phyloP scores from a whole-genome alignment of 2,888 invertebrate species.

The Nipponacmea schrenckii region DNA sequence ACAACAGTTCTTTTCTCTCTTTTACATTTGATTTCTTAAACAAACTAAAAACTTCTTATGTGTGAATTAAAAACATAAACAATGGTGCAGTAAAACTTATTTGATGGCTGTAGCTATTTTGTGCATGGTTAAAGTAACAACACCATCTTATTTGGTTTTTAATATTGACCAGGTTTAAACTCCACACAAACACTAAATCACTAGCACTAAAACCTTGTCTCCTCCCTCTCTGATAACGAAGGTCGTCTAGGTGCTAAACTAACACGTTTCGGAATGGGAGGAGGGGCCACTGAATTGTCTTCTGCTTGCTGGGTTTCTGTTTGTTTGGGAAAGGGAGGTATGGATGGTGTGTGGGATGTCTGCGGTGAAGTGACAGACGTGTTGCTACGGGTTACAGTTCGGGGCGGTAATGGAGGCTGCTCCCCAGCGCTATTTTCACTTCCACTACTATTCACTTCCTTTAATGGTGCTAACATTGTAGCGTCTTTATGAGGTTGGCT shows the following conservation, averaged over 20 bases:
- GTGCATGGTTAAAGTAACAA: too few relatives aligned
- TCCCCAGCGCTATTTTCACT: neutral
- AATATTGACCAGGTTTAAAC: too few relatives aligned
- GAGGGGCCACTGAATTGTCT: neutral
- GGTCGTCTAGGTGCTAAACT: neutral
- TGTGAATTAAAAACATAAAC: too few relatives aligned
- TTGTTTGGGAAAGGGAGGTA: neutral
- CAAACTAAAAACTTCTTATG: too few relatives aligned
- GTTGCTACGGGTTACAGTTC: neutral
- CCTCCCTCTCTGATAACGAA: neutral
- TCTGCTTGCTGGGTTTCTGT: neutral
- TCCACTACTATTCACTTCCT: neutral
- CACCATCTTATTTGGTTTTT: too few relatives aligned
- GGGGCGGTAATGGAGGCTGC: neutral
- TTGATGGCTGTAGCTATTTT: too few relatives aligned
- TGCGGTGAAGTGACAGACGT: neutral
- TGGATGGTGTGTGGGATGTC: neutral
- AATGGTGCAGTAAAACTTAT: too few relatives aligned
- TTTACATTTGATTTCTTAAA: too few relatives aligned
- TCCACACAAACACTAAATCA: too few relatives aligned
- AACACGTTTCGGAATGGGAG: conserved; percentile 1
- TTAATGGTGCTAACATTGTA: neutral
- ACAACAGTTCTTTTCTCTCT: too few relatives aligned
- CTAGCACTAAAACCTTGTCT: too few relatives aligned
- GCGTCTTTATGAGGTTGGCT: neutral